Percentiles rank a stretch among this genome's conserved stretches.
Evolutionary conservation across 1,140 invertebrate genomes (phyloP).

Genomic region (Drosophila busckii): DNA sequence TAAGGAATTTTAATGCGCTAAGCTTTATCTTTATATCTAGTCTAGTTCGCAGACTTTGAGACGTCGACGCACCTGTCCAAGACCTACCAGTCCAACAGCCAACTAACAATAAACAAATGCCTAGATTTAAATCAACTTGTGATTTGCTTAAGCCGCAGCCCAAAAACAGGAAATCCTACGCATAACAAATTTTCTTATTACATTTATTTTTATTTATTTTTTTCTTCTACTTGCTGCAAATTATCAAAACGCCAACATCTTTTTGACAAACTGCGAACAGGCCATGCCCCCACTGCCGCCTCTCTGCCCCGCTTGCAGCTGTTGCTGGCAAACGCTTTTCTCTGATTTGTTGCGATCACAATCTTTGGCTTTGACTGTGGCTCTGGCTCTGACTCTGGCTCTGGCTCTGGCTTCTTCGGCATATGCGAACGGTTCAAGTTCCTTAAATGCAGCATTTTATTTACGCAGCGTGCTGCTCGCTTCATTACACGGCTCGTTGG

Average conservation of each 20-base stretch:
- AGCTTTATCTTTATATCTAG: no score
- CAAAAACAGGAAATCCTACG: constrained; percentile 71
- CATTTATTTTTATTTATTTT: no score
- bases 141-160: constrained; percentile 50
- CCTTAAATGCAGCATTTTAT: constrained; percentile 23
- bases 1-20: no score
- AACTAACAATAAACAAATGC: constrained; percentile 67
- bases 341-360: constrained; percentile 74
- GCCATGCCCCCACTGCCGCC: constrained; percentile 9
- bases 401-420: constrained; percentile 13
- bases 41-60: no score
- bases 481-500: constrained; percentile 63
- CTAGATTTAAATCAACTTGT: constrained; percentile 64
- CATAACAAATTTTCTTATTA: constrained; percentile 45
- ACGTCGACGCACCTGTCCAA: constrained; percentile 28
- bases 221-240: constrained; percentile 45
- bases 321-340: no score
- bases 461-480: constrained; percentile 35
- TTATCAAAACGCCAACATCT: constrained; percentile 77
- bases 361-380: no score
- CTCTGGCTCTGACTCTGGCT: constrained; percentile 11
- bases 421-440: constrained; percentile 28
- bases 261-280: constrained; percentile 74
- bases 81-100: constrained; percentile 50
- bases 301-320: neutral